Evolutionary conservation across 2,113 vertebrate species (phyloP).

Genomic region (Camelus bactrianus): DNA sequence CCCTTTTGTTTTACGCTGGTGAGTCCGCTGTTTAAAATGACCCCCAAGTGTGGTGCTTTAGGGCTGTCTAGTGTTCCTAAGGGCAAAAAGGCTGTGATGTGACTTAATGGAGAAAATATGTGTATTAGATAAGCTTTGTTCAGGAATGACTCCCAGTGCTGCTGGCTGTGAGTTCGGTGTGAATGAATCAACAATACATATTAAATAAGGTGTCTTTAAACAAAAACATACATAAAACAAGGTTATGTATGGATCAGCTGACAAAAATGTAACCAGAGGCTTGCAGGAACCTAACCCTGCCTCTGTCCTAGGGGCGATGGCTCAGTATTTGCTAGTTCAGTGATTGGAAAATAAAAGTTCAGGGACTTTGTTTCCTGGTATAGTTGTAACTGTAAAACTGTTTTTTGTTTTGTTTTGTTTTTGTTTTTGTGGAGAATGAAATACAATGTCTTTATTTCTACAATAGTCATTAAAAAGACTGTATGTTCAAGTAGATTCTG

Average conservation of each 20-base stretch:
- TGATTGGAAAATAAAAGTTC: not conserved
- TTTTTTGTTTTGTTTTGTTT: not conserved
- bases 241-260: not conserved
- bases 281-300: not conserved
- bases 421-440: not conserved
- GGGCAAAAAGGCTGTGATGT: not conserved
- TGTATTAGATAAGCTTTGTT: not conserved
- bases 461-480: not conserved
- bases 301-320: not conserved
- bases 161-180: not conserved
- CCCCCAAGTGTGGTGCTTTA: not conserved
- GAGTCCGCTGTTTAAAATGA: not conserved
- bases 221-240: not conserved
- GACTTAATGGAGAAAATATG: not conserved
- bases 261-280: not conserved
- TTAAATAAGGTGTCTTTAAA: not conserved
- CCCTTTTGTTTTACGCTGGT: not conserved
- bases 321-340: not conserved
- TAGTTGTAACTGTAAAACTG: not conserved
- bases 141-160: not conserved
- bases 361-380: not conserved
- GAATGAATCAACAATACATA: not conserved
- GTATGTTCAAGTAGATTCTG: not conserved
- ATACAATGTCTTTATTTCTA: not conserved
- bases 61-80: too few relatives aligned